Evolutionary conservation across 2,888 invertebrate species (phyloP).

Genomic region (Seladonia tumulorum): DNA sequence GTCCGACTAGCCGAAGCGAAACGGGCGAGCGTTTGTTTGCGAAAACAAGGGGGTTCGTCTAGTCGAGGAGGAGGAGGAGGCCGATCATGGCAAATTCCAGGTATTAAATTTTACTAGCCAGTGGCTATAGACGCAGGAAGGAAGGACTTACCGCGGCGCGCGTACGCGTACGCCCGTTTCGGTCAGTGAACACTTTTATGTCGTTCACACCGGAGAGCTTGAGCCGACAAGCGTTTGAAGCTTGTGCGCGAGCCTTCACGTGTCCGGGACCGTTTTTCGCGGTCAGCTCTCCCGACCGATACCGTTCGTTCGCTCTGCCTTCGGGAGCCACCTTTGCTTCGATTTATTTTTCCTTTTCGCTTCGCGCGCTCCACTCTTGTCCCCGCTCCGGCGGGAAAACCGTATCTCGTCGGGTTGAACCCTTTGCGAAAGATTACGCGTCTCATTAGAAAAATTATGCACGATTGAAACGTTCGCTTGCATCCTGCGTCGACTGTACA

Average conservation of each 20-base stretch:
- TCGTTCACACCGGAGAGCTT: slow-evolving; percentile 57
- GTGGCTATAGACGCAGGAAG: slow-evolving; percentile 27
- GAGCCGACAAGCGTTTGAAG: slow-evolving; percentile 30
- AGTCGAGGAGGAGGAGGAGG: background rate
- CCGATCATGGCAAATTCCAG: slow-evolving; percentile 14
- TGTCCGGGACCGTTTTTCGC: slow-evolving; percentile 43
- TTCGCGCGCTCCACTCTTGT: no score
- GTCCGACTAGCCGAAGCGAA: background rate
- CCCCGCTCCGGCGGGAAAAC: no score
- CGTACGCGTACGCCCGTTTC: slow-evolving; percentile 53
- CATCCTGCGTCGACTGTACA: no score
- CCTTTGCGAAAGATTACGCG: no score
- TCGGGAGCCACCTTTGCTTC: background rate
- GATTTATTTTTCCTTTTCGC: background rate
- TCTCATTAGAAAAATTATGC: no score
- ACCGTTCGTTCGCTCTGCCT: background rate
- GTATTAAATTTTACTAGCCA: slow-evolving; percentile 28
- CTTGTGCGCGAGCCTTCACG: slow-evolving; percentile 37
- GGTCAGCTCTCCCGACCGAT: slow-evolving; percentile 40
- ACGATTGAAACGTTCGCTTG: no score
- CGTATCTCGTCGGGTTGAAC: no score
- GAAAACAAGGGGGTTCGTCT: background rate
- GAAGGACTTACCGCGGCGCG: slow-evolving; percentile 19
- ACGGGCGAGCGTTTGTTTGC: background rate
- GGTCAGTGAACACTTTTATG: slow-evolving; percentile 68